Evolutionary conservation across 2,888 invertebrate genomes (phyloP), one percentile per base, ranked within the genome.

Genomic region (Melieria picta): DNA sequence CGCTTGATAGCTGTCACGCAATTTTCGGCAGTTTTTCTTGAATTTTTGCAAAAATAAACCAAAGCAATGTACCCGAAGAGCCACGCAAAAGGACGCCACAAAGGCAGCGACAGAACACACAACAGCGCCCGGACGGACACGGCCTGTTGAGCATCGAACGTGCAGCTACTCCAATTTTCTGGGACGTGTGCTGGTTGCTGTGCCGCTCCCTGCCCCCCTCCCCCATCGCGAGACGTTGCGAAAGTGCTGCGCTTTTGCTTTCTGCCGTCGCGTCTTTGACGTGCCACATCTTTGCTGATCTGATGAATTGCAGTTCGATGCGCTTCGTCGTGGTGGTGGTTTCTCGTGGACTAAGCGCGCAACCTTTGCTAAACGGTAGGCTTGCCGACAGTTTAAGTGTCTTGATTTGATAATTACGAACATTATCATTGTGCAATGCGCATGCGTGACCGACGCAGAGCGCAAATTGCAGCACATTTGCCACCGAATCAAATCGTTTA

Each of bases 351-450:
- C 6, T n/a, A 7, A 13, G 11, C 11, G 4, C 16, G 16, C 16
- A 16, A 16, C 16, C 67, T 65, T 72, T 55, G 64, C 70, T 77
- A 78, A 77, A 77, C 76, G 78, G 77, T 80, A 80, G 81, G 83
- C 77, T 78, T 80, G 81, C 76, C 83, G 77, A 78, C 82, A 79
- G 81, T 82, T 83, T 81, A 83, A 81, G 82, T 80, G 80, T 80
- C 83, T 82, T 82, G 84, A 82, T 83, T 83, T 83, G 83, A 83
- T 83, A 83, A 83, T 82, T 83, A 69, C 62, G 63, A 30, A 47
- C 56, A 82, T 82, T 82, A 83, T 83, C 83, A 83, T 80, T 75
- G 80, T 1, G 16, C 16, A 16, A 16, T 16, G 16, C 74, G 81
- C 82, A 82, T 83, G 83, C 82, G 82, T 83, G 83, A 81, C 81